Conservation (phyloP, 2,797 vertebrate species). For the Acanthurus lineatus region DNA sequence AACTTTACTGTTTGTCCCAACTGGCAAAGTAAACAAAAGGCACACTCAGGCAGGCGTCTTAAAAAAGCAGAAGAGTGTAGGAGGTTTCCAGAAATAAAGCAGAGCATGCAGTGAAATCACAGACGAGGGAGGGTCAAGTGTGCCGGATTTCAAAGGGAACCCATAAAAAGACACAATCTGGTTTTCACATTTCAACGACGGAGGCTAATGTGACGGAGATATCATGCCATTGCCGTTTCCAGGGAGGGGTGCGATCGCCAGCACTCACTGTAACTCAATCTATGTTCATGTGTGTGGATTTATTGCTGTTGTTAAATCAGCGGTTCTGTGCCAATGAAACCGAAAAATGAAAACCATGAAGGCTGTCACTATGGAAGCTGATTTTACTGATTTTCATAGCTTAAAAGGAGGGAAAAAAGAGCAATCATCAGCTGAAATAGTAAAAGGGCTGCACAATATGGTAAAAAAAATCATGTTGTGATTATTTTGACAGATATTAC, state of each 20-base stretch:
- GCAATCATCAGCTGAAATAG: no score
- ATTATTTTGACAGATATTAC: no score
- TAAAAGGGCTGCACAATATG: no score
- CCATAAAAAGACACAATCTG: constrained; percentile 80
- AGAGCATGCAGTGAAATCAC: constrained; percentile 75
- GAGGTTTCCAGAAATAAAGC: constrained; percentile 81
- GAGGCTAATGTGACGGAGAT: constrained; percentile 66
- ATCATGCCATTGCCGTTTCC: constrained; percentile 53
- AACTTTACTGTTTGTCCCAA: constrained; percentile 70
- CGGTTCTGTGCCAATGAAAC: constrained; percentile 28
- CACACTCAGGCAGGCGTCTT: constrained; percentile 73
- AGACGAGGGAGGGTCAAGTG: constrained; percentile 74
- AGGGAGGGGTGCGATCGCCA: constrained; percentile 48
- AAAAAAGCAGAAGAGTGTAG: constrained; percentile 69
- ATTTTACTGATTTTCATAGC: constrained; percentile 20
- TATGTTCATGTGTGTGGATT: constrained; percentile 50
- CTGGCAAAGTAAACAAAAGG: constrained; percentile 75
- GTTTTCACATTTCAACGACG: constrained; percentile 74
- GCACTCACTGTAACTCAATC: constrained; percentile 55
- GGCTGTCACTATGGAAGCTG: constrained; percentile 9
- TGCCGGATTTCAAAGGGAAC: constrained; percentile 79
- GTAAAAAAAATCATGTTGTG: no score
- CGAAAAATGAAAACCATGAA: constrained; percentile 5
- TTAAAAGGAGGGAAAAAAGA: neutral
- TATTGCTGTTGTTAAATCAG: constrained; percentile 61